Conservation (phyloP, 2,888 invertebrate genomes). For the Zelleria hepariella region DNA sequence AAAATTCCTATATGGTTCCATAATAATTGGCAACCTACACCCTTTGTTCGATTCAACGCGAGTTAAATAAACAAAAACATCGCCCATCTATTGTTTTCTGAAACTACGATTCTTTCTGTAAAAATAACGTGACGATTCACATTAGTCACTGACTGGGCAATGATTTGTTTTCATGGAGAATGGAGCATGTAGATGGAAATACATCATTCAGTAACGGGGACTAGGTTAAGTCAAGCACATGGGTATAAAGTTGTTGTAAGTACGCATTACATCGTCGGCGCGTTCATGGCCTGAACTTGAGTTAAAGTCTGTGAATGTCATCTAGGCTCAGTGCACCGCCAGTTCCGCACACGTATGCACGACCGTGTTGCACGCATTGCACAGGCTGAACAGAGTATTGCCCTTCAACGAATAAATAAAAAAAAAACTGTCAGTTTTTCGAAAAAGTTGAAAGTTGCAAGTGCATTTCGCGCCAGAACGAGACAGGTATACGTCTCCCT, state of each 20-base stretch:
- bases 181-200: not conserved
- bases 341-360: slow-evolving; percentile 54
- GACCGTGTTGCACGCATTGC: slow-evolving; percentile 20
- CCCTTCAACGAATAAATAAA: slow-evolving; percentile 19
- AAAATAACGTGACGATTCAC: slow-evolving; percentile 13
- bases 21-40: not conserved
- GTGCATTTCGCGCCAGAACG: slow-evolving; percentile 51
- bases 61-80: slow-evolving; percentile 10
- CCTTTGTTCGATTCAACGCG: not conserved
- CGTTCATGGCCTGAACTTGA: slow-evolving; percentile 61
- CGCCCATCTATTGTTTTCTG: slow-evolving; percentile 23
- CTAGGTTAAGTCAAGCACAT: not conserved
- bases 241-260: slow-evolving; percentile 15
- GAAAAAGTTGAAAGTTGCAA: slow-evolving; percentile 43
- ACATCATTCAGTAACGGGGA: not conserved
- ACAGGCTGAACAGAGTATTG: not conserved
- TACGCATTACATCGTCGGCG: slow-evolving; percentile 46
- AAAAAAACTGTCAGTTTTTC: slow-evolving; percentile 35
- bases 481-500: slow-evolving; percentile 42
- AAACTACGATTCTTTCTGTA: slow-evolving; percentile 21
- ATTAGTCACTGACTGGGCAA: not conserved
- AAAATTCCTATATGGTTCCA: not conserved
- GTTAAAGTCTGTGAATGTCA: slow-evolving; percentile 65
- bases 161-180: not conserved
- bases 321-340: slow-evolving; percentile 61